phyloP scores from a whole-genome alignment of 2,888 invertebrate species.

The Lycophotia porphyrea region DNA sequence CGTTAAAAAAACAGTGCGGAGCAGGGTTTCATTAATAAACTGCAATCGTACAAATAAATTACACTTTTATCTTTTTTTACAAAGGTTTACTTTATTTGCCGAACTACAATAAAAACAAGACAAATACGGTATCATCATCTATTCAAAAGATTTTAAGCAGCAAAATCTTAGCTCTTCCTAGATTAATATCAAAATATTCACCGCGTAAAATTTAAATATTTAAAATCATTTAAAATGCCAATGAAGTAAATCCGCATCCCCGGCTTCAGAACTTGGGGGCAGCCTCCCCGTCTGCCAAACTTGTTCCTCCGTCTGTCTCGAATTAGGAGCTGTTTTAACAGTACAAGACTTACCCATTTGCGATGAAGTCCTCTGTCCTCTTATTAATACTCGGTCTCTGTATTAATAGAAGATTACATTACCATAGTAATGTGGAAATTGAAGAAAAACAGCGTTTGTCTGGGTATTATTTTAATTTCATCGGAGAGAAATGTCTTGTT shows the following conservation, averaged over 20 bases:
- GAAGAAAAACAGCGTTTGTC: conserved; percentile 47
- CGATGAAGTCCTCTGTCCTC: conserved; percentile 40
- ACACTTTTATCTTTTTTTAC: background rate
- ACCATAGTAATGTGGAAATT: conserved; percentile 51
- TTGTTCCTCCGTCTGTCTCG: conserved; percentile 59
- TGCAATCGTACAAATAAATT: background rate
- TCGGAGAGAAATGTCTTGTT: conserved; percentile 30
- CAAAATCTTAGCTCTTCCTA: conserved; percentile 5
- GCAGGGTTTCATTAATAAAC: background rate
- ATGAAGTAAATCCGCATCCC: conserved; percentile 41
- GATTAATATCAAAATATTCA: conserved; percentile 53
- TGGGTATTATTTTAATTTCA: conserved; percentile 51
- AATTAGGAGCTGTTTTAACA: conserved; percentile 69
- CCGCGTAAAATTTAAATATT: conserved; percentile 47
- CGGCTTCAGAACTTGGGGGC: conserved; percentile 22
- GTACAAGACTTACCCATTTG: conserved; percentile 81
- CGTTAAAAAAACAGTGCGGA: background rate
- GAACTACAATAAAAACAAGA: background rate
- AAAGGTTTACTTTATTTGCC: background rate
- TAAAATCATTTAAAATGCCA: conserved; percentile 50
- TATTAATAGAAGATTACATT: conserved; percentile 54
- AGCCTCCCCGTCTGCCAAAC: conserved; percentile 63
- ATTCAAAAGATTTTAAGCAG: conserved; percentile 13
- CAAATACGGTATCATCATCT: background rate
- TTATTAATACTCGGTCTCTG: conserved; percentile 48